A percentile compares a stretch with the other conserved stretches of the same genome.
Evolutionary conservation across 37 sponge, comb jelly and placozoan species (phyloP).

Genomic region (Dysidea cf. avara): DNA sequence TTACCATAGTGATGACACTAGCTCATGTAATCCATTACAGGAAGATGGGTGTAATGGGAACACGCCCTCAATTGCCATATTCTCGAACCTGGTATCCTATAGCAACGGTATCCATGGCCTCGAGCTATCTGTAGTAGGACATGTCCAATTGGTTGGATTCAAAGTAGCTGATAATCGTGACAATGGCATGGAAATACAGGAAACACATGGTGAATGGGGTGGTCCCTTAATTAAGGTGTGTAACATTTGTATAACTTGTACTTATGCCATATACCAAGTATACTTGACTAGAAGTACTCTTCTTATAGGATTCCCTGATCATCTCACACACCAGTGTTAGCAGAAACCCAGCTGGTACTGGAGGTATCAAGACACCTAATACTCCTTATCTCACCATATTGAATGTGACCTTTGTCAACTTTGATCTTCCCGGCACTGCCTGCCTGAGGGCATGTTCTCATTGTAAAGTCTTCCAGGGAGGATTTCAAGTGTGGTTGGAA

Average conservation of each 20-base stretch:
- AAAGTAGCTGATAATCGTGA: conserved; percentile 82
- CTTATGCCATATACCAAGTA: too few species aligned
- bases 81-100: conserved; percentile 72
- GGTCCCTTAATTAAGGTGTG: conserved; percentile 66
- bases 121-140: conserved; percentile 81
- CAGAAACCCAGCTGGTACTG: conserved; percentile 40
- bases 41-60: conserved; percentile 52
- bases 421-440: conserved; percentile 34
- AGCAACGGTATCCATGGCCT: conserved; percentile 89
- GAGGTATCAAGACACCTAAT: conserved; percentile 82
- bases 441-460: conserved; percentile 88
- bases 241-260: conserved; percentile 1
- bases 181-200: conserved; percentile 83
- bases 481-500: conserved; percentile 78
- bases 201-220: conserved; percentile 74
- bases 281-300: too few species aligned
- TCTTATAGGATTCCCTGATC: conserved; percentile 56
- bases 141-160: conserved; percentile 69
- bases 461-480: conserved; percentile 82
- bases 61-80: conserved; percentile 35
- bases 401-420: conserved; percentile 88
- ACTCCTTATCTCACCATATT: conserved; percentile 63
- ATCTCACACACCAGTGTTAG: conserved; percentile 67
- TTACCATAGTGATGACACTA: not conserved
- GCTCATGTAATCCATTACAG: conserved; percentile 4